Conservation (phyloP, 2,797 vertebrate genomes). For the Limosa lapponica region DNA sequence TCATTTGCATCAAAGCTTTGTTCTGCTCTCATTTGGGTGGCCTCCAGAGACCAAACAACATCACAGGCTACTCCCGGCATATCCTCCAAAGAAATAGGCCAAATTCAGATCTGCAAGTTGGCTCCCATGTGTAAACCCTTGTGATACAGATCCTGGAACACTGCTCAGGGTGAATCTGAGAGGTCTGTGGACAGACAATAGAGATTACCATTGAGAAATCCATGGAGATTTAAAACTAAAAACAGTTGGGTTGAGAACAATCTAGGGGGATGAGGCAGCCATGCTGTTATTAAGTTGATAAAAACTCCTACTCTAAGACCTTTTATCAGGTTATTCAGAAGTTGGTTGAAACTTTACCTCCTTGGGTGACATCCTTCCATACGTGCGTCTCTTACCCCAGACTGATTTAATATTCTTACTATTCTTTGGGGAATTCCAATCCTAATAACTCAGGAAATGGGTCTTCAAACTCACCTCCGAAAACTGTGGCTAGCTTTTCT, state of each 20-base stretch:
- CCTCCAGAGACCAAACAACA: slow-evolving; percentile 64
- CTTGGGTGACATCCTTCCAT: not conserved
- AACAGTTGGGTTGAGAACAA: not conserved
- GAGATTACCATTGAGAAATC: not conserved
- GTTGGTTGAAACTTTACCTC: not conserved
- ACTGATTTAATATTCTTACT: not conserved
- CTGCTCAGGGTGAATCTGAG: not conserved
- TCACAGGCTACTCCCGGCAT: slow-evolving; percentile 50
- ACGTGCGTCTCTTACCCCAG: not conserved
- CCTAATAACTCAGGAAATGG: slow-evolving; percentile 58
- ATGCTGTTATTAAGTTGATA: not conserved
- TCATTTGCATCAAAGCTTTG: slow-evolving; percentile 69
- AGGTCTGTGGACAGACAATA: not conserved
- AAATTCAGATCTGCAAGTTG: slow-evolving; percentile 26
- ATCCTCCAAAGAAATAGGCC: slow-evolving; percentile 33
- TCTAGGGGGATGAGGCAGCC: not conserved
- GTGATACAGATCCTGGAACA: not conserved
- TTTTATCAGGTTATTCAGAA: not conserved
- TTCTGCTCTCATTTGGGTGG: slow-evolving; percentile 62
- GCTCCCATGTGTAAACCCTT: not conserved
- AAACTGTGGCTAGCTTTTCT: not conserved
- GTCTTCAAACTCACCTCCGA: slow-evolving; percentile 47
- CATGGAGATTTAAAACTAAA: not conserved
- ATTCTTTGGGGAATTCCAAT: slow-evolving; percentile 7
- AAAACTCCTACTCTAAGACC: not conserved